Evolutionary conservation across 2,797 vertebrate genomes (phyloP).

Genomic region (Delichon dasypus): DNA sequence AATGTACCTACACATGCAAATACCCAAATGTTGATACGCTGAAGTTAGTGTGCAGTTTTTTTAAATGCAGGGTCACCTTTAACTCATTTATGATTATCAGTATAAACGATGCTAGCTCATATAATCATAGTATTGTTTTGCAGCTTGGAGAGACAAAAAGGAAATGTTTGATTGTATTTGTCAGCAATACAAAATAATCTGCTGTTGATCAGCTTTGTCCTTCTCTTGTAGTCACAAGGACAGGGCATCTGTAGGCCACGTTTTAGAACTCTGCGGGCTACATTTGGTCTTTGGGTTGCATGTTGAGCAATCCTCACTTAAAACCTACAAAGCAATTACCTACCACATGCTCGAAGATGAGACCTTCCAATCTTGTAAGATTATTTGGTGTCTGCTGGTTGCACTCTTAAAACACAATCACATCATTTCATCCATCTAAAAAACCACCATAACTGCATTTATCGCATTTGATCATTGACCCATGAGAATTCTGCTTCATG

Average conservation of each 20-base stretch:
- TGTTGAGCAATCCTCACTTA: slow-evolving; percentile 71
- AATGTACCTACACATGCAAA: background rate
- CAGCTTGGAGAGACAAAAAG: background rate
- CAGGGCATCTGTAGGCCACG: slow-evolving; percentile 52
- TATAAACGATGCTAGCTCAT: background rate
- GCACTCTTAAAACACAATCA: slow-evolving; percentile 49
- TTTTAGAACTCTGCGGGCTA: slow-evolving; percentile 71
- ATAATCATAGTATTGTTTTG: background rate
- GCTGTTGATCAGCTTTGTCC: slow-evolving; percentile 61
- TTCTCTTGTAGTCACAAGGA: slow-evolving; percentile 66
- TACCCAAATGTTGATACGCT: background rate
- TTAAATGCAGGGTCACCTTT: background rate
- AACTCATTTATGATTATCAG: background rate
- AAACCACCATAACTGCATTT: slow-evolving; percentile 54
- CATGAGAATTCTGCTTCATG: slow-evolving; percentile 47
- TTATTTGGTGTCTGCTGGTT: slow-evolving; percentile 64
- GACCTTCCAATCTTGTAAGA: slow-evolving; percentile 65
- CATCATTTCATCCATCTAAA: slow-evolving; percentile 56
- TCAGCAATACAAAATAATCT: slow-evolving; percentile 37
- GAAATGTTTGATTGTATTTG: slow-evolving; percentile 32
- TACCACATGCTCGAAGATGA: slow-evolving; percentile 61
- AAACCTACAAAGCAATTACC: slow-evolving; percentile 71
- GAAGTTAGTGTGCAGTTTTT: background rate
- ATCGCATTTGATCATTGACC: slow-evolving; percentile 66
- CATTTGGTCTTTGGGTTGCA: slow-evolving; percentile 64